Evolutionary conservation across 2,888 invertebrate species (phyloP).

Genomic region (Sarcophaga variegata): DNA sequence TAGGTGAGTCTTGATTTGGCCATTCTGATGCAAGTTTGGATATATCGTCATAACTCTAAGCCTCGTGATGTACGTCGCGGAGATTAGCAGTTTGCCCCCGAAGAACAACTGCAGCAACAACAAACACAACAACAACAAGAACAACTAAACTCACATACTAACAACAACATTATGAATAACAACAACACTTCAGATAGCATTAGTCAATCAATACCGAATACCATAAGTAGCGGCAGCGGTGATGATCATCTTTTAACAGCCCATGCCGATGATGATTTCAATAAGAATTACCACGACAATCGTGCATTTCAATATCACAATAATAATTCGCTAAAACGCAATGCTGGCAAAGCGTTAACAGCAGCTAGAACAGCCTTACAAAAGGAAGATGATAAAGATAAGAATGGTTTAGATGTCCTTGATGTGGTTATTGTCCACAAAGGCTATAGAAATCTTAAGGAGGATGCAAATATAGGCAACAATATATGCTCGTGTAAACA

Average conservation of each 20-base stretch:
- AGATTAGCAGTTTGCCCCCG: conserved; percentile 85
- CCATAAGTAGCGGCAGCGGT: conserved; percentile 76
- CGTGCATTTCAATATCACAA: conserved; percentile 79
- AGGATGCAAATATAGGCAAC: conserved; percentile 24
- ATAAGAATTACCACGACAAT: conserved; percentile 78
- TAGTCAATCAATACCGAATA: conserved; percentile 76
- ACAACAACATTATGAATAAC: conserved; percentile 71
- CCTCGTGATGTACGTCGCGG: conserved; percentile 84
- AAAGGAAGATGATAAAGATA: conserved; percentile 28
- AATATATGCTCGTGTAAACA: conserved; percentile 53
- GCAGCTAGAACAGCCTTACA: conserved; percentile 50
- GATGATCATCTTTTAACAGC: conserved; percentile 79
- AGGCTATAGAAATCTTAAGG: conserved; percentile 51
- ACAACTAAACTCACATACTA: conserved; percentile 72
- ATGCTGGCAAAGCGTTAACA: conserved; percentile 45
- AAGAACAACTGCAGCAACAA: conserved; percentile 79
- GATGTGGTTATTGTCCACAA: conserved; percentile 76
- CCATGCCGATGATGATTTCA: conserved; percentile 77
- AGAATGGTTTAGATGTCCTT: conserved; percentile 69
- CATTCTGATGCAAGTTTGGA: conserved; percentile 87
- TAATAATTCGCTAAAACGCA: conserved; percentile 73
- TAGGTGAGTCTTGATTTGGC: conserved; percentile 87
- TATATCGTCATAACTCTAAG: conserved; percentile 84
- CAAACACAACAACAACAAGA: conserved; percentile 70
- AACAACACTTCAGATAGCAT: conserved; percentile 75